Evolutionary conservation across 2,888 invertebrate genomes (phyloP), one percentile per base, ranked within the genome.

Genomic region (Amphipoea lucens): DNA sequence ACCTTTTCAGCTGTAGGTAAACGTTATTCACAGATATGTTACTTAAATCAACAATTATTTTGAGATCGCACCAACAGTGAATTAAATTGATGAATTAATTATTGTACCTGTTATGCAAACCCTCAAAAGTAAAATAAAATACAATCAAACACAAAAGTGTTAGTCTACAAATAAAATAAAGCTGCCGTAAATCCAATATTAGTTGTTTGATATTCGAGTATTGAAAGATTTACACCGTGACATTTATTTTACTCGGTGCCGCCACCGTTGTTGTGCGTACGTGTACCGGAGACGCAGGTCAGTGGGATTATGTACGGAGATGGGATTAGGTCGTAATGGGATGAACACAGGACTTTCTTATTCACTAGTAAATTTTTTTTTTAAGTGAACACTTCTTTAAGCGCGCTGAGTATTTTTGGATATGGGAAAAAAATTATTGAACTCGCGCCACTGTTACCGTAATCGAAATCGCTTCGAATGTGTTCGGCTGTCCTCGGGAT

Each of bases 161-260:
- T 42, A 51, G 40, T 69, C n/a, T 66, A 11, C 66, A 87, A 88
- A 82, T 78, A 75, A 83, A 89, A 87, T 60, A 77, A 83, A 83
- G 63, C 69, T 73, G 45, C 68, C 67, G 78, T 81, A 86, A 72
- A 76, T 84, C 63, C 71, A 76, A 81, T 82, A 87, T 4, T 81
- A 82, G 85, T 86, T 74, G 76, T 86, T 87, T 81, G 82, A 85
- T 83, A 86, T 87, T 79, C 78, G 83, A 83, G 79, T 80, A 89
- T 90, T 89, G 87, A 87, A 89, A 88, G 89, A 89, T 90, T 90
- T 87, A 88, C 83, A 82, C 86, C 84, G 76, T 83, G 78, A 87
- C 91, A 92, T 92, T 91, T 91, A 93, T 93, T 90, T 90, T 82
- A 81, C 78, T 82, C 78, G 81, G 80, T 89, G 86, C 87, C 79